Evolutionary conservation across 2,113 vertebrate genomes (phyloP).

Genomic region (Athene cunicularia): DNA sequence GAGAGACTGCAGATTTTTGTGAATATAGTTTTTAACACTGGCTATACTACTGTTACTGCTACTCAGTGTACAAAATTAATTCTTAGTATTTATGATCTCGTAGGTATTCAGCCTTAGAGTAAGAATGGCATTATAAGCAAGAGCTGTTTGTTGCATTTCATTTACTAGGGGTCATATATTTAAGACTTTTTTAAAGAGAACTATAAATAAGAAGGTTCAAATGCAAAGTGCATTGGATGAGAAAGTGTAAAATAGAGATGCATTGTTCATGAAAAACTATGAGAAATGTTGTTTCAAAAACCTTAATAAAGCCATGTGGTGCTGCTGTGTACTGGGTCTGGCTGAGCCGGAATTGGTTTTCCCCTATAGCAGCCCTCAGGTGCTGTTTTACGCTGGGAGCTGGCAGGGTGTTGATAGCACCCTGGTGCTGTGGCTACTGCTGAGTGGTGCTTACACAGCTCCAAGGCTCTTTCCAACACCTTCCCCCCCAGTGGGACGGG

Average conservation of each 20-base stretch:
- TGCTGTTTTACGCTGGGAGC: too few species aligned
- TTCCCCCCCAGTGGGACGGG: too few species aligned
- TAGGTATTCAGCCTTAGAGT: background rate
- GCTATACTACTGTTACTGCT: background rate
- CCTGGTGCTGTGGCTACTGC: too few species aligned
- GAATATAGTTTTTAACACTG: background rate
- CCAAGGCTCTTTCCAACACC: too few species aligned
- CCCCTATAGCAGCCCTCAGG: too few species aligned
- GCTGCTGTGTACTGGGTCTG: background rate
- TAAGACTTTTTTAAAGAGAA: background rate
- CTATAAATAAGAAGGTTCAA: background rate
- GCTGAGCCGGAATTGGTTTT: too few species aligned
- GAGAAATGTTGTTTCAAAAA: background rate
- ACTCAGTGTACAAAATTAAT: background rate
- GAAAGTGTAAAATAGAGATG: background rate
- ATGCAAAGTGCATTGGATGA: background rate
- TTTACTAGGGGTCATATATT: background rate
- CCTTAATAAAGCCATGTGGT: background rate
- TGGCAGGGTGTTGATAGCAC: too few species aligned
- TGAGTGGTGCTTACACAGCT: too few species aligned
- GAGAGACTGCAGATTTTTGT: background rate
- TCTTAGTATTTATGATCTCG: background rate
- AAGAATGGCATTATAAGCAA: background rate
- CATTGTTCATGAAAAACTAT: background rate
- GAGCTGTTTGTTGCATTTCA: background rate